Evolutionary conservation across 2,113 vertebrate species (phyloP).

Genomic region (Lampris megalopsis): DNA sequence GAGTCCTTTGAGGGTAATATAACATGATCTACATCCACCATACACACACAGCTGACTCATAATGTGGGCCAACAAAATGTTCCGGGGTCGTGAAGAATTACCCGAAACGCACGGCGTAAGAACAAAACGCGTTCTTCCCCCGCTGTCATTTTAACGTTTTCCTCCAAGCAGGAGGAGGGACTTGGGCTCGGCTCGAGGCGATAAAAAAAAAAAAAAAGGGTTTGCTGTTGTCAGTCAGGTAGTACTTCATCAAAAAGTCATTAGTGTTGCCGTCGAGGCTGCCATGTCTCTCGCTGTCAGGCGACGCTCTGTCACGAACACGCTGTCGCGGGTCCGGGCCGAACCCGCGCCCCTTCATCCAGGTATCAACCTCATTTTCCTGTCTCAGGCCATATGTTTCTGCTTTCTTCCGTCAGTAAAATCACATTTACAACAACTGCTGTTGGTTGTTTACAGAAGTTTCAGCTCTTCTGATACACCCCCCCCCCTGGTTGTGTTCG

Average conservation of each 20-base stretch:
- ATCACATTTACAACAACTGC: conserved; percentile 86
- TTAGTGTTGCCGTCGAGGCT: conserved; percentile 71
- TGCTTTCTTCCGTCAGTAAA: conserved; percentile 90
- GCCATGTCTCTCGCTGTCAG: conserved; percentile 83
- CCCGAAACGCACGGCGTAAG: not conserved
- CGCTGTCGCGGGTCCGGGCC: conserved; percentile 75
- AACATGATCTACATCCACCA: conserved; percentile 17
- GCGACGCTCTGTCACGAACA: conserved; percentile 84
- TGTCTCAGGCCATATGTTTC: conserved; percentile 91
- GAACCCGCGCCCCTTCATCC: conserved; percentile 77
- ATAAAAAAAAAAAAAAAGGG: conserved; percentile 19
- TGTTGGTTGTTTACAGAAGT: conserved; percentile 89
- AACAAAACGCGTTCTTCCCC: not conserved
- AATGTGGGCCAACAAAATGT: conserved; percentile 14
- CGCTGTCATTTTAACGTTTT: not conserved
- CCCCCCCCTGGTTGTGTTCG: conserved; percentile 76
- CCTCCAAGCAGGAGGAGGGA: not conserved
- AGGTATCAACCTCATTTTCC: conserved; percentile 85
- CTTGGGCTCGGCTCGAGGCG: not conserved
- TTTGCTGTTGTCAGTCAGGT: conserved; percentile 79
- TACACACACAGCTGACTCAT: not conserved
- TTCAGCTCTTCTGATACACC: conserved; percentile 85
- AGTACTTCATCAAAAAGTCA: conserved; percentile 83
- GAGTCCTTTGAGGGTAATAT: conserved; percentile 14
- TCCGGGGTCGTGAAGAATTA: not conserved